These are phyloP conservation scores for Phengaris alcon DNA, from an alignment of 2,888 invertebrate species.

Conservation along the genomic window DNA sequence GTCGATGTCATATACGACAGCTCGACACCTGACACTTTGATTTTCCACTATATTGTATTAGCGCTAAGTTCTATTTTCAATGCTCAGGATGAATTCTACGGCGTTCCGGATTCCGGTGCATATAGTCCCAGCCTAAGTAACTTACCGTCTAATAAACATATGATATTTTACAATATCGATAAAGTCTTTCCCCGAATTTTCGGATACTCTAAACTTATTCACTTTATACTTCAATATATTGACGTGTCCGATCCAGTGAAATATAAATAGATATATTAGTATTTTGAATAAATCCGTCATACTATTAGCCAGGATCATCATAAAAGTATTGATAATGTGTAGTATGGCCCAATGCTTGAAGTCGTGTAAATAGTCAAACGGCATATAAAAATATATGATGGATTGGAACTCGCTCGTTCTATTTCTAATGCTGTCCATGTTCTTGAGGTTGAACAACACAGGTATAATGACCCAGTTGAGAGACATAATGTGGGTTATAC, in stretches of 20 bases:
- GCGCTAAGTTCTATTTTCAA: too few species aligned
- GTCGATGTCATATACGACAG: too few species aligned
- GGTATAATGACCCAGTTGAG: slow-evolving; percentile 12
- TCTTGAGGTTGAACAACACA: background rate
- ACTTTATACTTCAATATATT: slow-evolving; percentile 26
- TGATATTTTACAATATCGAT: slow-evolving; percentile 22
- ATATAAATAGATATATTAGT: slow-evolving; percentile 22
- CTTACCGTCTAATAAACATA: slow-evolving; percentile 25
- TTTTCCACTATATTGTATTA: too few species aligned
- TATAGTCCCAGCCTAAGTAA: too few species aligned
- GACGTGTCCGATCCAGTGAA: slow-evolving; percentile 26
- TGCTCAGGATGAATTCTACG: too few species aligned
- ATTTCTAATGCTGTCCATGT: background rate
- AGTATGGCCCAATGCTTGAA: slow-evolving; percentile 13
- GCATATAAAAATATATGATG: slow-evolving; percentile 14
- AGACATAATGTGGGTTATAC: background rate
- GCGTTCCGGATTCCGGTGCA: too few species aligned
- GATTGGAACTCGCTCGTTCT: slow-evolving; percentile 25
- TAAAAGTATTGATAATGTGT: slow-evolving; percentile 17
- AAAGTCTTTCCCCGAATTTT: slow-evolving; percentile 10
- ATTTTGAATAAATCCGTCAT: slow-evolving; percentile 7
- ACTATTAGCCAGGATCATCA: background rate
- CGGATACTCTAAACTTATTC: background rate
- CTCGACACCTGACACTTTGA: too few species aligned
- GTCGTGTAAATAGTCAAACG: slow-evolving; percentile 24